Percentiles rank a stretch among this genome's conserved stretches.
phyloP scores from a whole-genome alignment of 2,888 invertebrate species.

The Malachius bipustulatus region DNA sequence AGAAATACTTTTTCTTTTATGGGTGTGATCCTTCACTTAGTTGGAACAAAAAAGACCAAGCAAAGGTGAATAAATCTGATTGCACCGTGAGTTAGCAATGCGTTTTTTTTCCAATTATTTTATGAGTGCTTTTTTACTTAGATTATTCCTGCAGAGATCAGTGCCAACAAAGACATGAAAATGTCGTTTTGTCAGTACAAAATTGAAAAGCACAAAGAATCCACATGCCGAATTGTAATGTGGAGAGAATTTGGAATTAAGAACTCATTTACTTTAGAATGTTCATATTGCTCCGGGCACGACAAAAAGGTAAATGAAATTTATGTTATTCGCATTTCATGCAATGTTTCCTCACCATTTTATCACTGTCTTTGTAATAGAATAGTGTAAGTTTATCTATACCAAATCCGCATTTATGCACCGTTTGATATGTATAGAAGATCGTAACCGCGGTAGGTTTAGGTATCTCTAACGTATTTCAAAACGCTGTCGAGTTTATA shows the following conservation, averaged over 20 bases:
- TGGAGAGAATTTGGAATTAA: conserved; percentile 74
- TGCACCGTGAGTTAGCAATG: conserved; percentile 20
- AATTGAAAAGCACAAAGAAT: conserved; percentile 65
- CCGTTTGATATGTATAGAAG: too few species aligned
- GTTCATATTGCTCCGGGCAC: conserved; percentile 54
- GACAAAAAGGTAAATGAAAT: conserved; percentile 23
- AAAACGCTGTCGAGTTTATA: too few species aligned
- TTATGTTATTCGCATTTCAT: too few species aligned
- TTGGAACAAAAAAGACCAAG: conserved; percentile 49
- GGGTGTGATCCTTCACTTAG: conserved; percentile 63
- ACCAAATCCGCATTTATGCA: too few species aligned
- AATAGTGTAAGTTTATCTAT: too few species aligned
- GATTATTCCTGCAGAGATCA: conserved; percentile 19
- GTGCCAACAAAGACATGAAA: conserved; percentile 19
- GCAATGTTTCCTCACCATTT: too few species aligned
- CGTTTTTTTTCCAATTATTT: too few species aligned
- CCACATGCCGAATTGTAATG: conserved; percentile 73
- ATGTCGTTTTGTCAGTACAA: conserved; percentile 40
- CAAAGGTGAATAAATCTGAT: conserved; percentile 17
- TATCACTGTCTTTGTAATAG: too few species aligned
- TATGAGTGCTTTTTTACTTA: conserved; percentile 14
- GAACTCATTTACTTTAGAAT: conserved; percentile 74
- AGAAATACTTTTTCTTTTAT: conserved; percentile 76
- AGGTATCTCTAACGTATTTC: too few species aligned
- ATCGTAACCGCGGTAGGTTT: too few species aligned